Evolutionary conservation across 2,888 invertebrate genomes (phyloP), one percentile per base, ranked within the genome.

Genomic region (Aelia acuminata): DNA sequence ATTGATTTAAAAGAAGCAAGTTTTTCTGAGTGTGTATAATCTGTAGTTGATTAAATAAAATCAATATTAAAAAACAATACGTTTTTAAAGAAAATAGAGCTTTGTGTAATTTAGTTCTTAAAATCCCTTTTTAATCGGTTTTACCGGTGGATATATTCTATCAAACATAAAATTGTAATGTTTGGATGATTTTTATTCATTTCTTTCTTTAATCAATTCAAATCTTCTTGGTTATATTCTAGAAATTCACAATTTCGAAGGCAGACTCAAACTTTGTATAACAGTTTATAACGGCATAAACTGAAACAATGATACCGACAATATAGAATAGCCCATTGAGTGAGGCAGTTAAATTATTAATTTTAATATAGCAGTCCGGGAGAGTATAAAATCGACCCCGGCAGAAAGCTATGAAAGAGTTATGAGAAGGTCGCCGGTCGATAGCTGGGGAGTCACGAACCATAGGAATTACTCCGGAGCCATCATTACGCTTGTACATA

Each of bases 361-460:
- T 35, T 70, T 70, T 57, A 57, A 57, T 57, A 57, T 0, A 70
- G 63, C 5, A 2, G 63, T 13, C 11, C 3, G 13, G 26, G 11
- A 11, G 31, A 35, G 80, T 43, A 80, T 13, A 43, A 43, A 80
- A 80, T 80, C 80, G 80, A 80, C 80, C 43, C 63, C 43, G 80
- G 43, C 39, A 80, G 80, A 80, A 80, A 80, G 43, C 43, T 47
- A 80, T 80, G 80, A 80, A 80, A 80, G 43, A 80, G 80, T 80
- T 80, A 80, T 80, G 80, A 80, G 80, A 43, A 80, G 43, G 80
- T 80, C 39, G 80, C 15, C 80, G 80, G 43, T 80, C 80, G n/a
- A 80, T 80, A 47, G 43, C 11, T 1, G 43, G n/a, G 39, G 80
- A 22, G 80, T 80, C 80, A 80, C 80, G 80, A 47, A 80, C 43